These are phyloP conservation scores for Lymantria dispar DNA, from an alignment of 2,888 invertebrate species.

Conservation along the genomic window DNA sequence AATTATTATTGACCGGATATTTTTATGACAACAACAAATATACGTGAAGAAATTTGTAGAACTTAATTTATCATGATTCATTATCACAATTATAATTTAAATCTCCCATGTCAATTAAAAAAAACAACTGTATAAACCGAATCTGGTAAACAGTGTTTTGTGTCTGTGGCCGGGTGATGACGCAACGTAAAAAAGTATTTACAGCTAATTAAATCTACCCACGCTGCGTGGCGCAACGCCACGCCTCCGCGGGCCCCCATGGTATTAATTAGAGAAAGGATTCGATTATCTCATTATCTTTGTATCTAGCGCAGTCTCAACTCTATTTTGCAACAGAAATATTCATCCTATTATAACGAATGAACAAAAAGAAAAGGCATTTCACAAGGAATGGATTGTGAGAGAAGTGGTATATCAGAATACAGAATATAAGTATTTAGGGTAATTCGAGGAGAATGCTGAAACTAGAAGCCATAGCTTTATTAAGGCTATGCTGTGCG, in stretches of 20 bases:
- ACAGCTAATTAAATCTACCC: conserved; percentile 79
- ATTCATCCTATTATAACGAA: neutral
- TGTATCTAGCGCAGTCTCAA: conserved; percentile 8
- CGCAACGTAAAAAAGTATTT: conserved; percentile 71
- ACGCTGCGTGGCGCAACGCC: conserved; percentile 69
- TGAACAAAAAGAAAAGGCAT: neutral
- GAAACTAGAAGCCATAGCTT: no score
- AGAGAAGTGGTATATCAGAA: no score
- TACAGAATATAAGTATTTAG: no score
- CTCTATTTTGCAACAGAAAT: conserved; percentile 3
- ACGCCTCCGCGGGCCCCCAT: conserved; percentile 55
- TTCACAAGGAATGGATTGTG: neutral
- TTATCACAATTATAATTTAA: conserved; percentile 20
- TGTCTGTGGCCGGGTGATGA: conserved; percentile 45
- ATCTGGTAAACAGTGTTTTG: conserved; percentile 29
- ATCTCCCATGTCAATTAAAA: conserved; percentile 29
- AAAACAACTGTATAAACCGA: conserved; percentile 29
- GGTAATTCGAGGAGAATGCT: no score
- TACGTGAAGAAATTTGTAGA: no score
- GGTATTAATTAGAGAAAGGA: conserved; percentile 69
- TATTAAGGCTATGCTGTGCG: no score
- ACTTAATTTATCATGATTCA: conserved; percentile 6
- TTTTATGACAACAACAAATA: no score
- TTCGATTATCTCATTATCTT: conserved; percentile 34
- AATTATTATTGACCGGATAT: no score